Base-by-base conservation (phyloP, 1,140 invertebrate genomes). In the Pseudomyrmex dendroicus region DNA sequence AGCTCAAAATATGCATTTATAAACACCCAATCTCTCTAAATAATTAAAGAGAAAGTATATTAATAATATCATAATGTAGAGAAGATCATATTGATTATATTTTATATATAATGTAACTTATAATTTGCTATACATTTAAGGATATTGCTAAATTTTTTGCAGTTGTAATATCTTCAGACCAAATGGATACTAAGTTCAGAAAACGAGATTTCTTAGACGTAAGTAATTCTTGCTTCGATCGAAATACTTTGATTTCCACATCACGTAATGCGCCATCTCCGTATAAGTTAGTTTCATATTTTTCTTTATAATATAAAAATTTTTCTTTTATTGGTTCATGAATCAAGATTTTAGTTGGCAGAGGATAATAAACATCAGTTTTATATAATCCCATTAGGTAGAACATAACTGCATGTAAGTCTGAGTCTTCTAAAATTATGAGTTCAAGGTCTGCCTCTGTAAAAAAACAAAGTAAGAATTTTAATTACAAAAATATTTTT, bases 111-210 rank as follows among this genome's bases (percentile, higher is more conserved):
- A 77, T 44, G 20, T 7, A 66, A 35, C 35, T 35, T 35, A 2
- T 35, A 5, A 25, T 25, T 44, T 66, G 1, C 12, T 35, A 5
- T 76, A 77, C 73, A 66, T 77, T 66, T 77, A 77, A 66, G 12
- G n/a, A 77, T 10, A 4, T 20, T 7, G 73, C 73, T 22, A 77
- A 66, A 35, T 77, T 54, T 25, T 77, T 67, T 12, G 73, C 73
- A 66, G 63, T 20, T 66, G 59, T 13, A 77, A 77, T 54, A 46
- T 77, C 48, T 67, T 77, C 73, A 9, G 73, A 54, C 73, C 73
- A 77, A 66, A 77, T 66, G 9, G 73, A 77, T 77, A 46, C 2
- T 2, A 66, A 20, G 2, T 54, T 54, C 1, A 20, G 10, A 7
- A 13, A 8, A 12, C 35, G 1, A 17, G 61, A 15, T 22, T 13